Conservation (phyloP, 53 echinoderm and acorn worm species). For the Henricia sp. region DNA sequence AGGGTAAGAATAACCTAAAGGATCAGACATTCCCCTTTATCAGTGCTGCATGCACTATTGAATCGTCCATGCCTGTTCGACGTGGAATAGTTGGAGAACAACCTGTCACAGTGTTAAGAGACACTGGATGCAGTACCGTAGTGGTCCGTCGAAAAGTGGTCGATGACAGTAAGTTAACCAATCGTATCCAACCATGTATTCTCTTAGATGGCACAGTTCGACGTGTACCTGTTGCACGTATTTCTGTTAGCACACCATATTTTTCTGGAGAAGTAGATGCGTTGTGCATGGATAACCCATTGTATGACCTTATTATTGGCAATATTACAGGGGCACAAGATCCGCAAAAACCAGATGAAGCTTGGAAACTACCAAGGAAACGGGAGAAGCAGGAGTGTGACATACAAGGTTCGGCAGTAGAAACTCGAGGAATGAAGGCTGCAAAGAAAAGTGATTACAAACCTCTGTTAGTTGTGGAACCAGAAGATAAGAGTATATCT, state of each 20-base stretch:
- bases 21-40: too few species aligned
- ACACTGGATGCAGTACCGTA: too few species aligned
- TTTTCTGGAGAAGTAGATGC: conserved; percentile 24
- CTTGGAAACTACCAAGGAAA: background rate
- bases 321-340: conserved; percentile 1
- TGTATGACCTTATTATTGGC: conserved; percentile 31
- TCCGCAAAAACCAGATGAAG: conserved; percentile 13
- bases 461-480: background rate
- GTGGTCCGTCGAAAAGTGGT: too few species aligned
- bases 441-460: conserved; percentile 17
- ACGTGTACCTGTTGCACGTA: conserved; percentile 3
- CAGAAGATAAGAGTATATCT: background rate
- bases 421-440: conserved; percentile 36
- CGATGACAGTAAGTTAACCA: too few species aligned
- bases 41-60: too few species aligned
- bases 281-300: conserved; percentile 19
- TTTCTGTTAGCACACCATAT: conserved; percentile 20
- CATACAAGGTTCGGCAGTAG: conserved; percentile 18
- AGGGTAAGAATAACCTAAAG: too few species aligned
- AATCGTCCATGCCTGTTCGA: too few species aligned
- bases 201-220: conserved; percentile 42
- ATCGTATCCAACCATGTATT: too few species aligned
- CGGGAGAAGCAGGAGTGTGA: background rate
- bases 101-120: too few species aligned
- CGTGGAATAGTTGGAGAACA: too few species aligned